Evolutionary conservation across 2,113 vertebrate species (phyloP).

Genomic region (Fulmarus glacialis): DNA sequence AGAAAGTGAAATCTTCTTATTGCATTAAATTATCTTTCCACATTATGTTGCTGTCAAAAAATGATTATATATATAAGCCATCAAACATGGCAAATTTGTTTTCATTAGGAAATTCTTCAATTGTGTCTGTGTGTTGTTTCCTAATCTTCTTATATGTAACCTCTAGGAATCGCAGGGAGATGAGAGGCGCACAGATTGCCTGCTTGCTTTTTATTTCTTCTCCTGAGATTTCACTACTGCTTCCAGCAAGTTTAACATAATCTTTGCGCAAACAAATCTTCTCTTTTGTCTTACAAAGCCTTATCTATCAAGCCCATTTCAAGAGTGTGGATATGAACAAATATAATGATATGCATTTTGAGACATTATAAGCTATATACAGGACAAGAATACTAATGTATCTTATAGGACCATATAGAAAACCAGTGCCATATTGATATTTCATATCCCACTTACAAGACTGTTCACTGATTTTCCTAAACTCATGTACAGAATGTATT

Average conservation of each 20-base stretch:
- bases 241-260: constrained; percentile 71
- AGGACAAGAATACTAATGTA: constrained; percentile 24
- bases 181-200: constrained; percentile 28
- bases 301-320: constrained; percentile 69
- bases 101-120: constrained; percentile 70
- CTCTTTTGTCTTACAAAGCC: constrained; percentile 68
- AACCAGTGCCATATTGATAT: background rate
- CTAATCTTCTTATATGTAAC: constrained; percentile 76
- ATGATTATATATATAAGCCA: constrained; percentile 39
- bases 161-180: constrained; percentile 58
- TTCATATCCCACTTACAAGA: background rate
- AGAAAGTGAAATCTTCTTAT: constrained; percentile 48
- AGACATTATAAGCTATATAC: background rate
- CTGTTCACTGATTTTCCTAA: background rate
- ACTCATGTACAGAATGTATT: background rate
- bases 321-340: constrained; percentile 45
- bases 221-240: constrained; percentile 55
- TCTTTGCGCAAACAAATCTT: constrained; percentile 72
- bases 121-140: constrained; percentile 56
- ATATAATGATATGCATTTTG: constrained; percentile 53
- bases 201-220: constrained; percentile 49
- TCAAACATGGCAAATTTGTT: constrained; percentile 61
- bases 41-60: constrained; percentile 56
- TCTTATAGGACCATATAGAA: background rate
- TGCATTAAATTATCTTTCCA: constrained; percentile 50